These are phyloP conservation scores for Drosophila barbarae DNA, from an alignment of 2,888 invertebrate genomes.

Conservation along the genomic window DNA sequence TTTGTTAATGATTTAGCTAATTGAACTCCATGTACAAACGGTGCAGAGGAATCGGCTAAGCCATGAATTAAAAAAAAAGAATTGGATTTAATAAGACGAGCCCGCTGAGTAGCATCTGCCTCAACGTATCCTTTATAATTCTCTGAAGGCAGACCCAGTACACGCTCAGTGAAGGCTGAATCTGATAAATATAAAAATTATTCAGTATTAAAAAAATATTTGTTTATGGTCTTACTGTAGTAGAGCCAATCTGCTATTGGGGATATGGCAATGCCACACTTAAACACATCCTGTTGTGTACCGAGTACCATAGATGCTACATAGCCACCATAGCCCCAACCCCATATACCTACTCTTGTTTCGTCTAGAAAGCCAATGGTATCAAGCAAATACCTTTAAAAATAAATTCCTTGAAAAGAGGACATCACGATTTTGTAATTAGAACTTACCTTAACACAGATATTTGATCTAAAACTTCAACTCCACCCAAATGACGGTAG, in stretches of 20 bases:
- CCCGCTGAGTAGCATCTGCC: slow-evolving; percentile 93
- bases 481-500: slow-evolving; percentile 90
- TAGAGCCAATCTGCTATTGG: slow-evolving; percentile 97
- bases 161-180: slow-evolving; percentile 96
- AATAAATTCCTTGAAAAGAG: neutral
- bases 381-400: slow-evolving; percentile 86
- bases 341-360: slow-evolving; percentile 95
- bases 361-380: slow-evolving; percentile 91
- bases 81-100: slow-evolving; percentile 91
- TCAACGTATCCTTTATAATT: slow-evolving; percentile 95
- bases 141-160: slow-evolving; percentile 92
- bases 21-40: slow-evolving; percentile 95
- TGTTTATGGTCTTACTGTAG: slow-evolving; percentile 86
- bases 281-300: slow-evolving; percentile 91
- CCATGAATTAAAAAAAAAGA: slow-evolving; percentile 95
- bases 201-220: neutral
- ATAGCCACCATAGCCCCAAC: slow-evolving; percentile 97
- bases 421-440: neutral
- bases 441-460: slow-evolving; percentile 85
- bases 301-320: slow-evolving; percentile 95
- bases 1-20: slow-evolving; percentile 92
- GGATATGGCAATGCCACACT: slow-evolving; percentile 95
- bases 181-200: slow-evolving; percentile 82
- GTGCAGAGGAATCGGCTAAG: slow-evolving; percentile 94
- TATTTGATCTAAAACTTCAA: slow-evolving; percentile 95